phyloP scores from a whole-genome alignment of 2,888 invertebrate species.

The Campopleginae sp. region DNA sequence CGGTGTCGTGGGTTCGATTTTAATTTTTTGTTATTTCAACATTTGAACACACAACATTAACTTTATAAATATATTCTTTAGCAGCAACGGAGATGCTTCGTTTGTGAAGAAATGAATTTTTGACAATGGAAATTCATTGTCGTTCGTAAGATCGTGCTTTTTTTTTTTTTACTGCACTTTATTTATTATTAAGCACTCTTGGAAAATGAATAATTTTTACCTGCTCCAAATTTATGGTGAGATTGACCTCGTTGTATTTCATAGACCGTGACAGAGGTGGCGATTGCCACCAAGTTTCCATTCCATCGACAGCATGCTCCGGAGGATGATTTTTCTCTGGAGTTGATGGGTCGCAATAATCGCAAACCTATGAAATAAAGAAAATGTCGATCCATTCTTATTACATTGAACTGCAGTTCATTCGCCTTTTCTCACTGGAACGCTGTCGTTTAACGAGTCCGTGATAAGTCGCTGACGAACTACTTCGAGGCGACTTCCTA shows the following conservation, averaged over 20 bases:
- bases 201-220: conserved; percentile 85
- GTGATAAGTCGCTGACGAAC: conserved; percentile 39
- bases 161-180: not conserved
- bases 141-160: not conserved
- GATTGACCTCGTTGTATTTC: conserved; percentile 98
- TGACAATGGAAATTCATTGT: not conserved
- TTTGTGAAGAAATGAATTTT: not conserved
- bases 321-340: conserved; percentile 94
- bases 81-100: not conserved
- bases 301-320: conserved; percentile 97
- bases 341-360: conserved; percentile 92
- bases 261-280: conserved; percentile 98
- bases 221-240: conserved; percentile 98
- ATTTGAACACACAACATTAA: not conserved
- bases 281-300: conserved; percentile 99
- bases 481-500: conserved; percentile 21
- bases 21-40: not conserved
- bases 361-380: conserved; percentile 91
- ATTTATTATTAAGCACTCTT: not conserved
- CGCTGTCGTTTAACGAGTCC: conserved; percentile 47
- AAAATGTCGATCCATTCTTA: conserved; percentile 12
- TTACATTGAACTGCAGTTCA: not conserved
- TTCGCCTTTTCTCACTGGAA: conserved; percentile 21
- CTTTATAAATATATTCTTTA: not conserved
- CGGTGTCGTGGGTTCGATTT: not conserved